A percentile compares a stretch with the other conserved stretches of the same genome.
phyloP scores from a whole-genome alignment of 2,113 vertebrate species.

The Melanerpes formicivorus region DNA sequence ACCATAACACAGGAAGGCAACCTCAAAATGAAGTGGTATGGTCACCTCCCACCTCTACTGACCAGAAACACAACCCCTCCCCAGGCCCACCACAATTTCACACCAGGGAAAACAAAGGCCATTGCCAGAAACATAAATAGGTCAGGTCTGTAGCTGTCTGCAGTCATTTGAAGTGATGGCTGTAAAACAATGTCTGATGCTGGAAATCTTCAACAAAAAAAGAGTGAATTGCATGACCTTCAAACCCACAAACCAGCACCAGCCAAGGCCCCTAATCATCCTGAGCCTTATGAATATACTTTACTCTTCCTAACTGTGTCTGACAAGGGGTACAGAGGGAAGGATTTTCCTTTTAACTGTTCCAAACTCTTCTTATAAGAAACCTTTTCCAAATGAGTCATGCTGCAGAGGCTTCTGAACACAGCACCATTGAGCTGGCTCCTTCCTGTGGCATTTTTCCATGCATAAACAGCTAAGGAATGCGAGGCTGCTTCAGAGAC shows the following conservation, averaged over 20 bases:
- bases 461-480: conserved; percentile 28
- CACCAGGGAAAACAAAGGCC: not conserved
- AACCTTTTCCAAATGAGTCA: conserved; percentile 35
- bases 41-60: not conserved
- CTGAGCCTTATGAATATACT: not conserved
- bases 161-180: not conserved
- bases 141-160: not conserved
- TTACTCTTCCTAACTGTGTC: not conserved
- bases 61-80: not conserved
- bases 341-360: conserved; percentile 10
- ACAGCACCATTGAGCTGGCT: not conserved
- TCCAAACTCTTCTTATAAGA: conserved; percentile 45
- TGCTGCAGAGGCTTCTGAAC: not conserved
- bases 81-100: not conserved
- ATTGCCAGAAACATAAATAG: not conserved
- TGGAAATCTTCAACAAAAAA: conserved; percentile 5
- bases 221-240: not conserved
- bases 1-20: not conserved
- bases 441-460: conserved; percentile 28
- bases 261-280: not conserved
- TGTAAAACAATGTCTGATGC: not conserved
- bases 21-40: not conserved
- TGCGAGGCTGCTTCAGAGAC: not conserved
- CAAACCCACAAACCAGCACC: not conserved
- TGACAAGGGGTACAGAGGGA: not conserved